These are phyloP conservation scores for Leucopsar rothschildi DNA, from an alignment of 2,113 vertebrate genomes.

Conservation along the genomic window DNA sequence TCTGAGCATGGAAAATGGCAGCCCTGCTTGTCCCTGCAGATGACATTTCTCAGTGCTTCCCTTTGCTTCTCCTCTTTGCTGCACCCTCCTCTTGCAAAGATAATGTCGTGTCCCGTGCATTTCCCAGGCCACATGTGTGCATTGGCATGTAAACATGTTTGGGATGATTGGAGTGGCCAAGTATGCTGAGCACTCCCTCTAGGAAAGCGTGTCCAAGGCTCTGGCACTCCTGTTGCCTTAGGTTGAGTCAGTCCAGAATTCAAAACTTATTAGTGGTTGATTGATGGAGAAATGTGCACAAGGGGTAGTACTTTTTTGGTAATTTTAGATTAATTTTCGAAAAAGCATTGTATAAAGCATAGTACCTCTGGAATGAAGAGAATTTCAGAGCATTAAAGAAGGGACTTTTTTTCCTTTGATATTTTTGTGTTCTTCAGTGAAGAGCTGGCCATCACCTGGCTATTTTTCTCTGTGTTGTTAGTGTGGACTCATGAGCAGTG, in stretches of 20 bases:
- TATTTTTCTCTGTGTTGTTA: neutral
- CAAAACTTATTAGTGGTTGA: neutral
- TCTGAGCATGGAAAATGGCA: neutral
- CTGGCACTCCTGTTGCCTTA: neutral
- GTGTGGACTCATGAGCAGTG: neutral
- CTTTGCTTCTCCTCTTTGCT: neutral
- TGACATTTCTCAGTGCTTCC: neutral
- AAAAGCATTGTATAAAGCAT: neutral
- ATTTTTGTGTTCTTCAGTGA: neutral
- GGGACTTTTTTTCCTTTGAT: neutral
- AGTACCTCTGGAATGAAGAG: neutral
- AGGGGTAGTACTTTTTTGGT: neutral
- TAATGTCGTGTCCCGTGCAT: accelerated
- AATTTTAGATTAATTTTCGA: neutral
- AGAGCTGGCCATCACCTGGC: neutral
- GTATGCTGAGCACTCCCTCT: neutral
- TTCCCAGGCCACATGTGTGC: neutral
- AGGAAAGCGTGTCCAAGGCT: neutral
- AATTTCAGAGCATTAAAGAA: neutral
- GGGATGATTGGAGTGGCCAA: neutral
- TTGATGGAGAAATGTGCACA: neutral
- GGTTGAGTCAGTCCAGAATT: neutral
- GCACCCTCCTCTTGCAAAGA: neutral
- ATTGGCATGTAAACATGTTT: neutral
- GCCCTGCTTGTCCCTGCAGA: accelerated